A percentile compares a stretch with the other conserved stretches of the same genome.
Evolutionary conservation across 2,113 vertebrate genomes (phyloP).

Genomic region (Camarhynchus parvulus): DNA sequence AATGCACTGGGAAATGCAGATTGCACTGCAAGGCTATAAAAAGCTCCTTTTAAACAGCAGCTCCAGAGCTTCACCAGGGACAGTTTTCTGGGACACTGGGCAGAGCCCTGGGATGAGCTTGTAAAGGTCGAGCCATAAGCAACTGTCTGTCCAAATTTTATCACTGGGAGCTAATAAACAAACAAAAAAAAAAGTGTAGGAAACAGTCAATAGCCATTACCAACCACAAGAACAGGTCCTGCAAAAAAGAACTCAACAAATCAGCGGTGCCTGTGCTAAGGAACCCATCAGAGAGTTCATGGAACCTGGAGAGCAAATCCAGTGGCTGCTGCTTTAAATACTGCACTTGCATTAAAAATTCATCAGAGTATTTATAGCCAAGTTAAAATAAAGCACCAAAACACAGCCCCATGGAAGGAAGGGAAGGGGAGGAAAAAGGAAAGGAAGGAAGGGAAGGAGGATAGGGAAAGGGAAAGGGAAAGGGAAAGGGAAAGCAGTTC

Average conservation of each 20-base stretch:
- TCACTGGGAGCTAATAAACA: neutral
- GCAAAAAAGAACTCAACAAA: neutral
- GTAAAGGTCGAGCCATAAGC: neutral
- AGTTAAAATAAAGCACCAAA: neutral
- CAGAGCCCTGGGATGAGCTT: neutral
- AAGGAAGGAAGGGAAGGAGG: neutral
- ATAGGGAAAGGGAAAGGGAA: neutral
- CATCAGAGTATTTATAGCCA: neutral
- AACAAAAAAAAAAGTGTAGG: neutral
- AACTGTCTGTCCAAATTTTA: neutral
- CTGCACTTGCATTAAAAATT: conserved; percentile 7
- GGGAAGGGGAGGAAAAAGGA: neutral
- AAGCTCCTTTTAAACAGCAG: neutral
- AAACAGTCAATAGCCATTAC: neutral
- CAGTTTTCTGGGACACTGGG: neutral
- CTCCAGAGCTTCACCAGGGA: neutral
- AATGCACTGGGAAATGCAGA: neutral
- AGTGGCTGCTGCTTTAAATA: neutral
- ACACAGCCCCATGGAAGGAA: too few relatives aligned
- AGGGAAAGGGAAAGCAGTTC: too few relatives aligned
- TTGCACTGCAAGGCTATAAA: neutral
- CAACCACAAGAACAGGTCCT: neutral
- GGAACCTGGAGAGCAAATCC: neutral
- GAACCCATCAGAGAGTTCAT: neutral
- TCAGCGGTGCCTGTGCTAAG: neutral